phyloP scores from a whole-genome alignment of 1,140 invertebrate genomes.

The Pachyrhynchus sulphureomaculatus region DNA sequence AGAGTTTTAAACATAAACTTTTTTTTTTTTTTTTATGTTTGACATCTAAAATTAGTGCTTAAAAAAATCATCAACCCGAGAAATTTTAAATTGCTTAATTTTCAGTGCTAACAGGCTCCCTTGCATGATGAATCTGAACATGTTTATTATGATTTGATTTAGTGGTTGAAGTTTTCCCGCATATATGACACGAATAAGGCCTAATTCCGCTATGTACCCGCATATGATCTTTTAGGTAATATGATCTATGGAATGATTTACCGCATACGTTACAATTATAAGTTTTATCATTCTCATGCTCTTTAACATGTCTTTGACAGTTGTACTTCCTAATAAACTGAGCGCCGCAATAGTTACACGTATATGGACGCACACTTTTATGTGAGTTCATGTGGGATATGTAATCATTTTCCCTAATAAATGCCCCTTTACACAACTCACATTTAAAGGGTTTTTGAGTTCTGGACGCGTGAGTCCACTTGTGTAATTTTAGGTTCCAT shows the following conservation, averaged over 20 bases:
- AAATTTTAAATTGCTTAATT: conserved; percentile 61
- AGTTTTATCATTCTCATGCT: conserved; percentile 86
- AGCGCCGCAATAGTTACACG: conserved; percentile 90
- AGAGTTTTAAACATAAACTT: no score
- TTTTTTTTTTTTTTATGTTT: no score
- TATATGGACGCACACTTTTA: conserved; percentile 77
- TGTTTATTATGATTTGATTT: conserved; percentile 90
- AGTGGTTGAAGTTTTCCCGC: conserved; percentile 81
- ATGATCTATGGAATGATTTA: conserved; percentile 83
- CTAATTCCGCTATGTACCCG: conserved; percentile 80
- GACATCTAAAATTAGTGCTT: no score
- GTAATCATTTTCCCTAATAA: conserved; percentile 76
- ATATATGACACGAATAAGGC: conserved; percentile 82
- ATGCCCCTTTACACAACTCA: conserved; percentile 77
- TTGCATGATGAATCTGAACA: conserved; percentile 81
- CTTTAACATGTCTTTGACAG: conserved; percentile 84
- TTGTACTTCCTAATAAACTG: conserved; percentile 93
- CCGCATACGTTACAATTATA: conserved; percentile 86
- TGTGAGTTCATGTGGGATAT: conserved; percentile 83
- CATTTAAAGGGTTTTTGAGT: conserved; percentile 85
- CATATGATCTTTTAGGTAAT: conserved; percentile 84
- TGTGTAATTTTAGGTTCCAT: conserved; percentile 85
- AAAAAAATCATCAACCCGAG: no score
- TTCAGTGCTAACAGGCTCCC: conserved; percentile 81
- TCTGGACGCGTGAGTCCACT: conserved; percentile 84